Percentiles rank a stretch among this genome's conserved stretches.
Conservation (phyloP, 1,140 invertebrate species). For the Hylyphantes graminicola region DNA sequence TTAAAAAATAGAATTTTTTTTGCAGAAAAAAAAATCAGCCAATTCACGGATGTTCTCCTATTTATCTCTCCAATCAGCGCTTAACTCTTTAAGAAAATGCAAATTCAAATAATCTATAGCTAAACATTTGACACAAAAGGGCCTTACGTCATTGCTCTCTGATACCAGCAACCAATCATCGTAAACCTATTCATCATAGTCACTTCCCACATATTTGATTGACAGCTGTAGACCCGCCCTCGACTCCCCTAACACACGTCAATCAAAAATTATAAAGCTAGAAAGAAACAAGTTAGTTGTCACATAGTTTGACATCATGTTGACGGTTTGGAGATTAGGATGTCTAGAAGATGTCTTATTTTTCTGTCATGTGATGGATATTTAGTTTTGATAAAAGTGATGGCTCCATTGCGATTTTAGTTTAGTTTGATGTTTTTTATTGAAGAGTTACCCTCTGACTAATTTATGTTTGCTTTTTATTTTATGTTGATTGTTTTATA, state of each 20-base stretch:
- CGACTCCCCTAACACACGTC: background rate
- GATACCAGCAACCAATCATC: slow-evolving; percentile 51
- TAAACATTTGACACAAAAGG: slow-evolving; percentile 32
- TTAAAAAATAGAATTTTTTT: background rate
- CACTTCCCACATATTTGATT: slow-evolving; percentile 52
- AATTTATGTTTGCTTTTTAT: too few species aligned
- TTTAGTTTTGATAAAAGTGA: too few species aligned
- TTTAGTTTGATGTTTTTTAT: too few species aligned
- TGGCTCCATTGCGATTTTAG: too few species aligned
- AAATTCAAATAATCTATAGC: slow-evolving; percentile 6
- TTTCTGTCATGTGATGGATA: too few species aligned
- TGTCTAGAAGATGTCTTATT: background rate
- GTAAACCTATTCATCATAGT: slow-evolving; percentile 60
- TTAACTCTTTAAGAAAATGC: background rate
- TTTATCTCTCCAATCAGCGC: background rate
- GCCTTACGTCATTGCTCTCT: slow-evolving; percentile 13
- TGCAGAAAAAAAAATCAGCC: background rate
- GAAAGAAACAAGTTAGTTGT: slow-evolving; percentile 8
- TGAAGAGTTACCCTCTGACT: too few species aligned
- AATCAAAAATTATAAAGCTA: slow-evolving; percentile 26
- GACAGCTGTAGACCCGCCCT: slow-evolving; percentile 50
- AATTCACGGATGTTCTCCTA: background rate
- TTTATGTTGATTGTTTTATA: too few species aligned
- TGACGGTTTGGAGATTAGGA: slow-evolving; percentile 44
- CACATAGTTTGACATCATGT: slow-evolving; percentile 16